Base-by-base conservation (phyloP, 2,797 vertebrate genomes). In the Chaenodraco wilsoni region DNA sequence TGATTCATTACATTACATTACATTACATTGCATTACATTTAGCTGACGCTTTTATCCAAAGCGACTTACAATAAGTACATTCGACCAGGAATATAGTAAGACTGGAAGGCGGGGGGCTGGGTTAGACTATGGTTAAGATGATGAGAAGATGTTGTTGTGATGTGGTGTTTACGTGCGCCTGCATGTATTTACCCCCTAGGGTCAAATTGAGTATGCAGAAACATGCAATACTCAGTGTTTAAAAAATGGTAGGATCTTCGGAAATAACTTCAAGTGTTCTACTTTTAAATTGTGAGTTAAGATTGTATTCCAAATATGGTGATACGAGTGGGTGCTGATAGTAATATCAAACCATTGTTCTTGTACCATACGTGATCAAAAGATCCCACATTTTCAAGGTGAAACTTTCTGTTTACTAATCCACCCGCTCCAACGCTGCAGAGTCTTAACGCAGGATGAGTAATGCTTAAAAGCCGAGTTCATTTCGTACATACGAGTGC, bases 381-480 rank as follows among this genome's bases (percentile, higher is more conserved):
- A 63, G 40, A n/a, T 27, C n/a, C 64, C 15, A 15, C 16, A 44
- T 70, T 80, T 77, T 82, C 59, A 76, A 69, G 79, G 79, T 82
- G 48, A 87, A 82, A 81, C 57, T 77, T 81, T 68, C 9, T 54
- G 60, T 75, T 74, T 60, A 62, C 65, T 69, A 55, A 74, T 56
- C 44, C 68, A 75, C 73, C 61, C 82, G 67, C 68, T 41, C 62
- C 37, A 65, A 72, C 70, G 74, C 61, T 48, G n/a, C 51, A 66
- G 33, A 37, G 58, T 76, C 49, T 50, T 54, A 68, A 81, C 58
- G 58, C 62, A 74, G 61, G 74, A 76, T 88, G 86, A 93, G 84
- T 87, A 81, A 88, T 83, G 69, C 74, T 88, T 75, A 61, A 82
- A 84, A 84, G 75, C 66, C 9, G 46, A 65, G 65, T 84, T 81